phyloP scores from a whole-genome alignment of 2,888 invertebrate genomes.

The Eristalis arbustorum region DNA sequence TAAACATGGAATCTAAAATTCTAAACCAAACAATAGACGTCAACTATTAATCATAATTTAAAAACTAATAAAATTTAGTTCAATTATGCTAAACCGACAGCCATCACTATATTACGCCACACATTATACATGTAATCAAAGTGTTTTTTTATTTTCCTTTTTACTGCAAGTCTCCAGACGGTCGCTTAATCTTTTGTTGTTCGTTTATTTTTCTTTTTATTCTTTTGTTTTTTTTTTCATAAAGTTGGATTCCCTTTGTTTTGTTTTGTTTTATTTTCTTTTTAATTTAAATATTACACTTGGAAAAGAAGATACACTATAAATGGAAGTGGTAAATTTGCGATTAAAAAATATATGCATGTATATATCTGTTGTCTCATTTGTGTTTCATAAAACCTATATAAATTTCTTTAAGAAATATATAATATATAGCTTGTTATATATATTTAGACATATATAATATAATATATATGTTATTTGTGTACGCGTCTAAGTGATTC shows the following conservation, averaged over 20 bases:
- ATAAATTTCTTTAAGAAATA: constrained; percentile 71
- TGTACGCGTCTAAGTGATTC: constrained; percentile 62
- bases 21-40: constrained; percentile 41
- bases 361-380: constrained; percentile 64
- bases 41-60: constrained; percentile 30
- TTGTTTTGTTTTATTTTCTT: constrained; percentile 2
- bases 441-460: constrained; percentile 66
- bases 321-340: constrained; percentile 67
- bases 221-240: constrained; percentile 11
- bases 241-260: neutral
- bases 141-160: constrained; percentile 30
- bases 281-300: constrained; percentile 67
- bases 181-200: constrained; percentile 32
- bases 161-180: constrained; percentile 24
- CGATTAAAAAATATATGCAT: constrained; percentile 64
- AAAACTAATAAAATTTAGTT: constrained; percentile 69
- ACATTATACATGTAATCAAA: constrained; percentile 45
- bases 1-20: constrained; percentile 53
- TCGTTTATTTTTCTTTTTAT: constrained; percentile 3
- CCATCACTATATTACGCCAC: constrained; percentile 37
- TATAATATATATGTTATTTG: constrained; percentile 67
- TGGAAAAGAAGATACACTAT: constrained; percentile 54
- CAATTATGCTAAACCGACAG: constrained; percentile 40
- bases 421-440: constrained; percentile 69
- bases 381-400: constrained; percentile 69